Conservation (phyloP, 2,797 vertebrate species). For the Eleutherodactylus coqui region DNA sequence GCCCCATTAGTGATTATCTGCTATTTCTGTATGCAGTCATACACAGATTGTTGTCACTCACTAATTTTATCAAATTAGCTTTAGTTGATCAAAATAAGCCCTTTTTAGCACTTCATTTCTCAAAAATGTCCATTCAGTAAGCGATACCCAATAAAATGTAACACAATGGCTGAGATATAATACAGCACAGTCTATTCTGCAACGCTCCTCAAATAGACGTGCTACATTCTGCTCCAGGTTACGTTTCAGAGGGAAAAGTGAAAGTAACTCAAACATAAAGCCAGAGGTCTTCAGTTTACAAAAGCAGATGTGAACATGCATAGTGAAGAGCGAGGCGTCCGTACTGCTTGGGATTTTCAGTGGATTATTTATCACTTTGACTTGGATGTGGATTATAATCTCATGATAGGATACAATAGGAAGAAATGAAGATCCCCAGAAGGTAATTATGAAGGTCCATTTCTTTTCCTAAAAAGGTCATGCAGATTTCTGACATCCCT, state of each 20-base stretch:
- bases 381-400: not conserved
- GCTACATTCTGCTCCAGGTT: not conserved
- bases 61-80: too few species aligned
- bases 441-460: not conserved
- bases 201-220: not conserved
- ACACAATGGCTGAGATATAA: too few species aligned
- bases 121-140: too few species aligned
- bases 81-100: too few species aligned
- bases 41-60: too few species aligned
- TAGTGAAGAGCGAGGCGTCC: not conserved
- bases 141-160: too few species aligned
- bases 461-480: not conserved
- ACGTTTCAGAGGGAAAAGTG: constrained; percentile 16
- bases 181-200: not conserved
- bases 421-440: not conserved
- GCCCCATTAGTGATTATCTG: too few species aligned
- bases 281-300: not conserved
- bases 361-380: constrained; percentile 12
- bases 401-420: not conserved
- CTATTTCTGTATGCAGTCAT: too few species aligned
- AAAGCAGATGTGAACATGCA: not conserved
- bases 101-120: too few species aligned
- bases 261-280: constrained; percentile 40
- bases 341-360: not conserved
- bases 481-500: not conserved